Evolutionary conservation across 2,113 vertebrate genomes (phyloP).

Genomic region (Phalacrocorax carbo): DNA sequence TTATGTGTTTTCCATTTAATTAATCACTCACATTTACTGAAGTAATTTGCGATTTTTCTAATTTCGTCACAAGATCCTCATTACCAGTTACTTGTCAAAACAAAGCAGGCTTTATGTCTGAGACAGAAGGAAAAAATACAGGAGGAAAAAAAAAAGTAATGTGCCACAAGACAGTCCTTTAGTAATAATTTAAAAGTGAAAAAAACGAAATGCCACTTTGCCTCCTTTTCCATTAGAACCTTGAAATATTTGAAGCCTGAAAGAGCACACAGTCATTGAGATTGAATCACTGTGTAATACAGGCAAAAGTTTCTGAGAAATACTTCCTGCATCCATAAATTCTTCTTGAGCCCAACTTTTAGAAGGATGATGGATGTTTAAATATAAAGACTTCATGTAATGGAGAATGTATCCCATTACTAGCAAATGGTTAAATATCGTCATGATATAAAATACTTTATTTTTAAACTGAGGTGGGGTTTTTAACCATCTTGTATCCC

Average conservation of each 20-base stretch:
- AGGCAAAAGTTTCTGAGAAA: neutral
- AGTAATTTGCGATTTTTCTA: neutral
- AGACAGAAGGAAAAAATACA: neutral
- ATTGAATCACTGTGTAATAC: fast-evolving
- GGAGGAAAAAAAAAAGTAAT: neutral
- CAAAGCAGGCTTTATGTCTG: neutral
- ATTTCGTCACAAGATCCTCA: neutral
- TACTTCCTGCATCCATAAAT: neutral
- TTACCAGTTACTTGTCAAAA: neutral
- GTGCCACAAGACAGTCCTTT: neutral
- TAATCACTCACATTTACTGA: neutral
- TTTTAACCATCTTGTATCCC: neutral
- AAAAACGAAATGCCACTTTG: too few relatives aligned
- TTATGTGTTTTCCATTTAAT: neutral
- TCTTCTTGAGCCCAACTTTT: neutral
- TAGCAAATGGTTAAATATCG: neutral
- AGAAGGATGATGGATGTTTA: neutral
- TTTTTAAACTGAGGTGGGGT: neutral
- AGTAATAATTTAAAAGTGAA: neutral
- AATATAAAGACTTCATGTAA: neutral
- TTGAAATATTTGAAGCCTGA: neutral
- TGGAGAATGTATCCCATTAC: neutral
- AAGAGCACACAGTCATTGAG: neutral
- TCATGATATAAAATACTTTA: neutral
- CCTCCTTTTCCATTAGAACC: neutral